These are phyloP conservation scores for Acanthoscelides obtectus DNA, from an alignment of 2,888 invertebrate species.

Conservation along the genomic window DNA sequence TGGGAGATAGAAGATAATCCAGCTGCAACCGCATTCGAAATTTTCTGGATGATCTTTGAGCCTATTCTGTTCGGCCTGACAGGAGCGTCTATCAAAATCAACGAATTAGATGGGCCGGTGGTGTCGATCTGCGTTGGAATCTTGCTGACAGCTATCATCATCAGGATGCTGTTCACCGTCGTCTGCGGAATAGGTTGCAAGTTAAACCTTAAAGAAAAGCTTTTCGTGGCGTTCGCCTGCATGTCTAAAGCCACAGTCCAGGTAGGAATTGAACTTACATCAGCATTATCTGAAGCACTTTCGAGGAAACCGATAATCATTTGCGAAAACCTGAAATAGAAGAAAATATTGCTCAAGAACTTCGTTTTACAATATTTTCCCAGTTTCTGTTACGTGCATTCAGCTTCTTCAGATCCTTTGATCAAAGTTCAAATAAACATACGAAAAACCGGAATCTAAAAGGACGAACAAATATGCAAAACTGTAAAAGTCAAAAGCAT, in stretches of 20 bases:
- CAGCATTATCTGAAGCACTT: not conserved
- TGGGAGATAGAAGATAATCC: constrained; percentile 87
- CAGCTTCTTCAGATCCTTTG: too few species aligned
- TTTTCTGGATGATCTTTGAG: constrained; percentile 95
- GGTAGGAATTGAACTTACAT: constrained; percentile 46
- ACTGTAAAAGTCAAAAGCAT: too few species aligned
- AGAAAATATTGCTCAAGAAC: too few species aligned
- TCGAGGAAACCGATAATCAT: too few species aligned
- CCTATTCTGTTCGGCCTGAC: constrained; percentile 72
- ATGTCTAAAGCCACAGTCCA: constrained; percentile 97
- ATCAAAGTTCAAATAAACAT: too few species aligned
- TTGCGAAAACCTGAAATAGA: too few species aligned
- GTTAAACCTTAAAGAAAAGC: constrained; percentile 81
- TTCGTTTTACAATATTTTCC: too few species aligned
- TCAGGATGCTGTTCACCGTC: constrained; percentile 65
- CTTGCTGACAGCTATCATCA: constrained; percentile 59
- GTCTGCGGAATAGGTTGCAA: constrained; percentile 70
- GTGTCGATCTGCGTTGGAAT: constrained; percentile 68
- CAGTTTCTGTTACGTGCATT: too few species aligned
- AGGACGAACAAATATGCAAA: too few species aligned
- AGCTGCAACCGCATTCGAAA: constrained; percentile 80
- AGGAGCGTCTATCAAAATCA: constrained; percentile 83
- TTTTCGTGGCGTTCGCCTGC: constrained; percentile 88
- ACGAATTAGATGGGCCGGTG: constrained; percentile 63
- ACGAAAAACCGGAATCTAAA: too few species aligned